Evolutionary conservation across 2,797 vertebrate species (phyloP).

Genomic region (Sebastes paucispinis): DNA sequence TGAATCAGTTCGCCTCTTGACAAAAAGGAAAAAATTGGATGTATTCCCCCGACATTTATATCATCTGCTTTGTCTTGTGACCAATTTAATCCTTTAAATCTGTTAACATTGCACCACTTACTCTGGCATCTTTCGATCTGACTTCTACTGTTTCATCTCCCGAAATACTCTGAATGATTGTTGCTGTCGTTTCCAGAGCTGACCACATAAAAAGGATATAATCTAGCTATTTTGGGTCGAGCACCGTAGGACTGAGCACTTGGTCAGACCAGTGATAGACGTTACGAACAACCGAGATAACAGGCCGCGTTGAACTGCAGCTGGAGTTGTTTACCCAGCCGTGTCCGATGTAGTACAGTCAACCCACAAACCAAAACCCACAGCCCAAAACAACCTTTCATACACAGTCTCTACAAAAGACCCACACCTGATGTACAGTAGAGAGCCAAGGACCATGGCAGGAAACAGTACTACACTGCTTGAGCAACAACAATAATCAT

Average conservation of each 20-base stretch:
- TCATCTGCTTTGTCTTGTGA: slow-evolving; percentile 65
- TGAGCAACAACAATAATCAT: slow-evolving; percentile 87
- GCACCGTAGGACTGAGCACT: slow-evolving; percentile 59
- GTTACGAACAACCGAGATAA: slow-evolving; percentile 52
- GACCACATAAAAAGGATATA: slow-evolving; percentile 47
- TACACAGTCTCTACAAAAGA: slow-evolving; percentile 67
- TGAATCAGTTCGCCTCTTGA: slow-evolving; percentile 49
- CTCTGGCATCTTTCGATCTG: slow-evolving; percentile 50
- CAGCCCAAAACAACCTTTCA: slow-evolving; percentile 66
- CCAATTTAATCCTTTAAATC: slow-evolving; percentile 57
- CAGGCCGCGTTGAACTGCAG: slow-evolving; percentile 61
- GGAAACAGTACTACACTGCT: slow-evolving; percentile 86
- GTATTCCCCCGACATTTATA: slow-evolving; percentile 57
- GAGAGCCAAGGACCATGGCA: slow-evolving; percentile 82
- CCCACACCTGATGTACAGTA: slow-evolving; percentile 73
- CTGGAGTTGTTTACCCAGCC: slow-evolving; percentile 67
- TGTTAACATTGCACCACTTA: slow-evolving; percentile 61
- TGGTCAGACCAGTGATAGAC: slow-evolving; percentile 60
- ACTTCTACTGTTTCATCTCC: slow-evolving; percentile 59
- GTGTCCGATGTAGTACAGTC: slow-evolving; percentile 56
- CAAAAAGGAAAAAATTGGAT: slow-evolving; percentile 33
- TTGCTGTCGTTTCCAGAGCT: slow-evolving; percentile 59
- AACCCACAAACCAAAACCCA: slow-evolving; percentile 52
- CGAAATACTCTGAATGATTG: slow-evolving; percentile 56
- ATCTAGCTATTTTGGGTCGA: slow-evolving; percentile 55